Base-by-base conservation (phyloP, 2,113 vertebrate genomes). In the Larimichthys polyactis region DNA sequence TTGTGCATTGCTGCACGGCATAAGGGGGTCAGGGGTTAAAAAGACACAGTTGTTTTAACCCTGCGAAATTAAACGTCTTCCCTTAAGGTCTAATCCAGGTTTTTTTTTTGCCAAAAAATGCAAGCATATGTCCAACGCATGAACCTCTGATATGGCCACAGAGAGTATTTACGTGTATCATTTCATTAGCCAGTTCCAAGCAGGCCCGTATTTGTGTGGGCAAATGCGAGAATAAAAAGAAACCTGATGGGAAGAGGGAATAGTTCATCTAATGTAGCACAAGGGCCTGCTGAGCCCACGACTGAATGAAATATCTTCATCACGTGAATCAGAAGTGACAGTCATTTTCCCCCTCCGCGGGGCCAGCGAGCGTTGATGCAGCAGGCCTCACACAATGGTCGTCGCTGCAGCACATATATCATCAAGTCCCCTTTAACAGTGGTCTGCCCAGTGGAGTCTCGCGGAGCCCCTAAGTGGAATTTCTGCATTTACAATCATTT, bases 321-420 rank as follows among this genome's bases (percentile, higher is more conserved):
- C 85, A 87, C 55, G 64, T 58, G 82, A 90, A 82, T 87, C 43
- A 81, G 62, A 49, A 75, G 76, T 75, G 82, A 79, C 82, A 65
- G 58, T 82, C 16, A 60, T 87, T 87, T 74, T 70, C 10, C 60
- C 75, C 58, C 64, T 71, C 49, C 0, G 20, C 44, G 52, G 36
- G 55, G 71, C 82, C 73, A 75, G 36, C 65, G 10, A 15, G 48
- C 51, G 2, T 74, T 90, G 88, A 92, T 83, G 87, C 71, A 79
- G 73, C 51, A 57, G 90, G 77, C 85, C 88, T 65, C 88, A 91
- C 91, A 93, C 90, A 90, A 78, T 79, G 87, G 58, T 58, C 19
- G 3, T 10, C 7, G 65, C 22, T 48, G 49, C 66, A 83, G 87
- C 72, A 87, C 85, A 93, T 93, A 88, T 74, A 93, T 93, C 92